Evolutionary conservation across 1,140 invertebrate genomes (phyloP).

Genomic region (Temnothorax longispinosus): DNA sequence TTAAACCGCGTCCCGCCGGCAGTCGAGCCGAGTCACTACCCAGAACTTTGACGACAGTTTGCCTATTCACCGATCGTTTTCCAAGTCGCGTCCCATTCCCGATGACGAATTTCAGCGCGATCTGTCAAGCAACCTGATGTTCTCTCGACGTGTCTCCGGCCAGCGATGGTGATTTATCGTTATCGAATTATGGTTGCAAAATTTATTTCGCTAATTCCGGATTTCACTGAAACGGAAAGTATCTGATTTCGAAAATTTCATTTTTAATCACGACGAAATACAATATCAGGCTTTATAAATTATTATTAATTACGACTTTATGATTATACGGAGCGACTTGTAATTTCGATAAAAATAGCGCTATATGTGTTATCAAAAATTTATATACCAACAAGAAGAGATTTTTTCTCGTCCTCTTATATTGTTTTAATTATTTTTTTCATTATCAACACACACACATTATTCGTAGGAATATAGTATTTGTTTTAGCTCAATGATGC

Average conservation of each 20-base stretch:
- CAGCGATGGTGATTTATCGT: neutral
- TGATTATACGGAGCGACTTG: neutral
- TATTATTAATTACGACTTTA: neutral
- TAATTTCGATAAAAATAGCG: neutral
- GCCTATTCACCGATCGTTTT: conserved; percentile 78
- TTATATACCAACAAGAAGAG: neutral
- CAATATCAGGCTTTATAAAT: neutral
- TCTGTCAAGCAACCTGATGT: conserved; percentile 3
- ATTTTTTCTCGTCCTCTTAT: neutral
- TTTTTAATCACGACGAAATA: neutral
- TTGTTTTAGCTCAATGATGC: neutral
- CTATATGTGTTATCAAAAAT: neutral
- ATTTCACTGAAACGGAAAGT: neutral
- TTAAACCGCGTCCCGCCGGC: conserved; percentile 80
- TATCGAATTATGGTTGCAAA: neutral
- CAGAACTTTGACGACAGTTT: conserved; percentile 78
- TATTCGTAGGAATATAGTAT: neutral
- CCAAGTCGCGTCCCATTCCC: conserved; percentile 71
- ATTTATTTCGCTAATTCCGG: neutral
- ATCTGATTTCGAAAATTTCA: neutral
- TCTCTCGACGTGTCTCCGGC: neutral
- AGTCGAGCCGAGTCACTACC: conserved; percentile 63
- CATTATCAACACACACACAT: neutral
- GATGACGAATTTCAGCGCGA: conserved; percentile 32
- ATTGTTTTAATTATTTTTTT: neutral